Conservation (phyloP, 2,888 invertebrate species). For the Leptinotarsa haldemani region DNA sequence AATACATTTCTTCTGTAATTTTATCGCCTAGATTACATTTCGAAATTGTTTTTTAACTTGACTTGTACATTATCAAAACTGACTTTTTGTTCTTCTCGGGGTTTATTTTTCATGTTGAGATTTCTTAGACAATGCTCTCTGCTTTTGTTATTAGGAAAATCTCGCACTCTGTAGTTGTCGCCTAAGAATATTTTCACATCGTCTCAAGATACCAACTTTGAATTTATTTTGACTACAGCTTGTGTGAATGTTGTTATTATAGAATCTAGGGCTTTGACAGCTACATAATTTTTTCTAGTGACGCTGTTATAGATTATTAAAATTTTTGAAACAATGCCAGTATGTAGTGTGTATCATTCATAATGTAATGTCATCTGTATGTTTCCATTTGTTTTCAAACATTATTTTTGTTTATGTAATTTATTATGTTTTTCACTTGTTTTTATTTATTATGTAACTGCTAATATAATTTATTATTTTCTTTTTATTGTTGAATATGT, state of each 20-base stretch:
- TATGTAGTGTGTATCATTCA: constrained; percentile 4
- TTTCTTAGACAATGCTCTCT: background rate
- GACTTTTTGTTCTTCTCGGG: too few species aligned
- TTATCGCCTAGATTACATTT: too few species aligned
- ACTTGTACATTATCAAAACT: too few species aligned
- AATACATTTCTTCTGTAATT: background rate
- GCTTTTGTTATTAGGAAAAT: background rate
- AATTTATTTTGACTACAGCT: background rate
- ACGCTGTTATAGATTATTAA: background rate
- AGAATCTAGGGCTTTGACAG: constrained; percentile 9
- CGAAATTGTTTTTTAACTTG: background rate
- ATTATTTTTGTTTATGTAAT: constrained; percentile 44
- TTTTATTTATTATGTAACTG: constrained; percentile 35
- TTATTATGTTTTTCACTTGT: constrained; percentile 23
- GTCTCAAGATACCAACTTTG: background rate
- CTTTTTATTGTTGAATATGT: constrained; percentile 50
- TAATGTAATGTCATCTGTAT: constrained; percentile 25
- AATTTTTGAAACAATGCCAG: background rate
- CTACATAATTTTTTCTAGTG: constrained; percentile 6
- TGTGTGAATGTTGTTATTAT: background rate
- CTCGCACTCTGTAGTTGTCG: background rate
- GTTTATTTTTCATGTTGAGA: too few species aligned
- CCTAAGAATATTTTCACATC: background rate
- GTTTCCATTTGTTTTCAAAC: constrained; percentile 36
- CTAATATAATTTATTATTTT: constrained; percentile 44